Conservation (phyloP, 2,888 invertebrate genomes). For the Apantesis nais region DNA sequence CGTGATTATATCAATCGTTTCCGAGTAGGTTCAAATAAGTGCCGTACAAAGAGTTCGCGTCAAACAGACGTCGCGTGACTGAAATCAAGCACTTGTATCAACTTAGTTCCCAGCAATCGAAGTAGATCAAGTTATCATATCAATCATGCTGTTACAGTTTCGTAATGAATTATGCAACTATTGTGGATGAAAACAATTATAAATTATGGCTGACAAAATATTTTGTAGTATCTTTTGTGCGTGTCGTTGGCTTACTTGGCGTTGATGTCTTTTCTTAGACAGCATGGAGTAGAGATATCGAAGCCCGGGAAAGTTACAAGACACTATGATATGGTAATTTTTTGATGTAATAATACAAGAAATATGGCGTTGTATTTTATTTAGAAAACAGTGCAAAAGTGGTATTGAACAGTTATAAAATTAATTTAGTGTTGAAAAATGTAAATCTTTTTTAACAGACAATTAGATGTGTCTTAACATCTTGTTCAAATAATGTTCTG, state of each 20-base stretch:
- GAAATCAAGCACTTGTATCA: conserved; percentile 42
- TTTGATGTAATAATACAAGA: too few relatives aligned
- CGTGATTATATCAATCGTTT: conserved; percentile 40
- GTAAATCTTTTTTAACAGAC: background rate
- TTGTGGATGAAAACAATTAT: conserved; percentile 30
- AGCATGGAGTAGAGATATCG: conserved; percentile 37
- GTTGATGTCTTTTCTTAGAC: conserved; percentile 77
- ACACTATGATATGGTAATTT: background rate
- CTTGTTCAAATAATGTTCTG: too few relatives aligned
- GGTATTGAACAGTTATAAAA: background rate
- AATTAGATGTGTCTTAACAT: too few relatives aligned
- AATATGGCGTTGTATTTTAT: background rate
- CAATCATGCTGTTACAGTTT: conserved; percentile 45
- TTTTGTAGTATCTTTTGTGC: conserved; percentile 18
- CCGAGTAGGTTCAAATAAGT: conserved; percentile 34
- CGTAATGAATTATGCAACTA: conserved; percentile 33
- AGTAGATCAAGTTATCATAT: conserved; percentile 55
- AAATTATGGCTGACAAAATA: conserved; percentile 23
- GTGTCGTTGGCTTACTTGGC: conserved; percentile 42
- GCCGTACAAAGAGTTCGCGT: conserved; percentile 16
- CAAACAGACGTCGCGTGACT: conserved; percentile 54
- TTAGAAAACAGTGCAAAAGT: background rate
- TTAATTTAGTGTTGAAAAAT: background rate
- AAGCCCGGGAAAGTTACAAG: conserved; percentile 6
- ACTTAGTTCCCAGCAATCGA: conserved; percentile 57